phyloP scores from a whole-genome alignment of 2,888 invertebrate genomes.

The Sphinx pinastri region DNA sequence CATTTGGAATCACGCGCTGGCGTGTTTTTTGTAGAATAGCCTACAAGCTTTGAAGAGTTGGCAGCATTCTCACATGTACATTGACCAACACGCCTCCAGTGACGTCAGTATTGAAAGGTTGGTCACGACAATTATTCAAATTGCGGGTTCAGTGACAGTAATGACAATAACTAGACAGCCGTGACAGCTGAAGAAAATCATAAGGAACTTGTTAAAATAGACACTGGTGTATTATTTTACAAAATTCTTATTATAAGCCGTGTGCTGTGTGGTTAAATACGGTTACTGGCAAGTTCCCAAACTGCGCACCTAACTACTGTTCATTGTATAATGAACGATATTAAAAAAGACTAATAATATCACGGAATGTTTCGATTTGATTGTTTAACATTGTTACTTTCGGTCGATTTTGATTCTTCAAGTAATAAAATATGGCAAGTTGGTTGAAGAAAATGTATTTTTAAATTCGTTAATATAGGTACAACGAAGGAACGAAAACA shows the following conservation, averaged over 20 bases:
- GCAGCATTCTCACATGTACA: constrained; percentile 53
- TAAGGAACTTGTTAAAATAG: constrained; percentile 32
- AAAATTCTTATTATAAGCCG: constrained; percentile 34
- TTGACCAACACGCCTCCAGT: constrained; percentile 63
- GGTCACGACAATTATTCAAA: constrained; percentile 23
- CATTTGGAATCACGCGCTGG: constrained; percentile 10
- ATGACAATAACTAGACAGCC: constrained; percentile 20
- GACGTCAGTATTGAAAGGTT: constrained; percentile 50
- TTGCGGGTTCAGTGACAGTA: constrained; percentile 36
- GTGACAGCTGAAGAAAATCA: constrained; percentile 28
- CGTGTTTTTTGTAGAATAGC: constrained; percentile 32
- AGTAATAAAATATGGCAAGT: neutral
- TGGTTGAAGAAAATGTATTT: too few relatives aligned
- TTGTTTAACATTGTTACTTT: neutral
- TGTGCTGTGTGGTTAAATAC: constrained; percentile 41
- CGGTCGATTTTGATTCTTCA: neutral
- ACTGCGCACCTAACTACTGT: constrained; percentile 24
- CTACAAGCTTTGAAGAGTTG: constrained; percentile 43
- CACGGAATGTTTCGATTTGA: neutral
- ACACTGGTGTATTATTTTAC: constrained; percentile 24
- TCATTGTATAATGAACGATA: constrained; percentile 21
- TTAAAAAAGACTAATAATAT: constrained; percentile 19
- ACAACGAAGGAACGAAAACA: neutral
- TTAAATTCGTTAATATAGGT: too few relatives aligned
- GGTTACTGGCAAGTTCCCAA: constrained; percentile 52